These are phyloP conservation scores for Aspidiotus rigidus DNA, from an alignment of 2,888 invertebrate species.

Conservation along the genomic window DNA sequence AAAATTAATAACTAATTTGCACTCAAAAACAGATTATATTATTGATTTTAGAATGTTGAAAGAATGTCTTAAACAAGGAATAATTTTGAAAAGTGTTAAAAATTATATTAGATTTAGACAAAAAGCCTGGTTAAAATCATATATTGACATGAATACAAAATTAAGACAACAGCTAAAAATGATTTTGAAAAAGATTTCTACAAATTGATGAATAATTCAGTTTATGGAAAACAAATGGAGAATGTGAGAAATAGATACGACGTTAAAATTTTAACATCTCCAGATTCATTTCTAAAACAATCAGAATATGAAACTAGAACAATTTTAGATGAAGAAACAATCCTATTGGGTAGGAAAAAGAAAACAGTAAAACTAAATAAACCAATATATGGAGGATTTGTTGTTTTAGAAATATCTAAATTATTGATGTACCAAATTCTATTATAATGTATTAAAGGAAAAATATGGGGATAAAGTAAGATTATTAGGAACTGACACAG, in stretches of 20 bases:
- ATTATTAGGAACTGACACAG: too few relatives aligned
- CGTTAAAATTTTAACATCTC: constrained; percentile 5
- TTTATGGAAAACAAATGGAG: constrained; percentile 4
- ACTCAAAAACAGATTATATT: constrained; percentile 2
- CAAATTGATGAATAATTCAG: constrained; percentile 3
- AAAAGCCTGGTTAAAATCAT: too few relatives aligned
- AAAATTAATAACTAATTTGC: constrained; percentile 1
- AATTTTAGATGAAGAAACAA: constrained; percentile 12
- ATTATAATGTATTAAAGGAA: too few relatives aligned
- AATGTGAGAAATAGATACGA: constrained; percentile 10
- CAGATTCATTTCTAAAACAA: constrained; percentile 9
- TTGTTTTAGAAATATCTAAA: too few relatives aligned
- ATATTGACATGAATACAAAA: constrained; percentile 13
- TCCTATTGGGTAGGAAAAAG: constrained; percentile 8
- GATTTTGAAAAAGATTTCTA: constrained; percentile 11
- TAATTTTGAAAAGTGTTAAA: not conserved
- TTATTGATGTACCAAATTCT: too few relatives aligned
- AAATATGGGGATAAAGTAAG: too few relatives aligned
- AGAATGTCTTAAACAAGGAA: not conserved
- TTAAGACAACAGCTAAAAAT: not conserved
- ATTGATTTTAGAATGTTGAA: too few relatives aligned
- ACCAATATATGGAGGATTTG: constrained; percentile 13
- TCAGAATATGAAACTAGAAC: constrained; percentile 8
- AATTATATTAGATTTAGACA: constrained; percentile 1
- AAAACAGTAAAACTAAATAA: constrained; percentile 13